A percentile compares a stretch with the other conserved stretches of the same genome.
phyloP scores from a whole-genome alignment of 2,113 vertebrate species.

The Isurus oxyrinchus region DNA sequence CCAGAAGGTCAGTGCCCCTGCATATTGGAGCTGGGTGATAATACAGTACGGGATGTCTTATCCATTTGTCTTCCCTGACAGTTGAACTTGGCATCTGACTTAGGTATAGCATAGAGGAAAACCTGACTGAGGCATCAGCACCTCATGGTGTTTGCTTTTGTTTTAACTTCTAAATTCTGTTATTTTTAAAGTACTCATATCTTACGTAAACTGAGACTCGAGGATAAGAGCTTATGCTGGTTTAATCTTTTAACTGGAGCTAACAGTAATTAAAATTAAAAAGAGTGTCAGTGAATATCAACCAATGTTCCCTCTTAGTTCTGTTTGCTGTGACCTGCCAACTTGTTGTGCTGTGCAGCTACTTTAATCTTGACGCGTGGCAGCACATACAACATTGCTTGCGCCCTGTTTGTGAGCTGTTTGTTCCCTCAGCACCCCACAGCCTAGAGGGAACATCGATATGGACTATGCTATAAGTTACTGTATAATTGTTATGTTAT shows the following conservation, averaged over 20 bases:
- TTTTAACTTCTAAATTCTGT: not conserved
- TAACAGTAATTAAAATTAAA: not conserved
- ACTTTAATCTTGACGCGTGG: no score
- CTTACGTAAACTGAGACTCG: not conserved
- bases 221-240: not conserved
- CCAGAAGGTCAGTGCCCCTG: conserved; percentile 32
- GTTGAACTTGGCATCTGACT: not conserved
- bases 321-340: not conserved
- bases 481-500: not conserved
- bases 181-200: not conserved
- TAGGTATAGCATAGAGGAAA: not conserved
- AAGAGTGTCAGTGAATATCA: not conserved
- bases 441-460: not conserved
- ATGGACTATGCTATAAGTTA: not conserved
- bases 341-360: no score
- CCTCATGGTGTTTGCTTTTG: not conserved
- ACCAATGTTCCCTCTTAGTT: not conserved
- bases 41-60: not conserved
- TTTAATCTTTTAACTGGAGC: not conserved
- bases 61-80: not conserved
- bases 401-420: no score
- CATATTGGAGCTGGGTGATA: not conserved
- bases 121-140: not conserved
- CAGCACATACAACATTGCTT: not conserved
- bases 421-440: no score